Conservation (phyloP, 2,888 invertebrate species). For the Tenodera sinensis region DNA sequence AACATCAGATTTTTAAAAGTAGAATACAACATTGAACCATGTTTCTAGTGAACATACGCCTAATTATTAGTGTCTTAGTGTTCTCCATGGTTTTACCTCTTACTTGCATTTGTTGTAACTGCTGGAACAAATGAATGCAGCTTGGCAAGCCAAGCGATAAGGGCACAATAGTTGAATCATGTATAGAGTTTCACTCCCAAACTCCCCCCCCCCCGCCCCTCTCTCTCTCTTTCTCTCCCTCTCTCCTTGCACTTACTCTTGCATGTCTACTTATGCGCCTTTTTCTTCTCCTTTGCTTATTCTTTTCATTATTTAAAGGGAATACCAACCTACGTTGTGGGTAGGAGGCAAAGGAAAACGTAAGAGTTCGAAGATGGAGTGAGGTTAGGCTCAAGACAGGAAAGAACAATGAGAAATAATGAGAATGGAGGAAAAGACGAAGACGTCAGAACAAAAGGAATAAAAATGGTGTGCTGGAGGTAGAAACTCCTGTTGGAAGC, state of each 20-base stretch:
- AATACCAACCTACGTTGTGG: background rate
- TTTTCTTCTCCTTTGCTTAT: background rate
- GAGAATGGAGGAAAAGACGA: background rate
- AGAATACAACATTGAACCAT: too few species aligned
- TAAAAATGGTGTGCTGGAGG: slow-evolving; percentile 8
- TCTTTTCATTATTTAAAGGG: background rate
- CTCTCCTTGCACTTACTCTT: too few species aligned
- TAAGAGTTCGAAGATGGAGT: background rate
- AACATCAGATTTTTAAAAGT: too few species aligned
- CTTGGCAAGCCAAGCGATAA: background rate
- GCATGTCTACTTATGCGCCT: background rate
- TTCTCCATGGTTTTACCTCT: background rate
- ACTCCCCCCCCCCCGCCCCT: too few species aligned
- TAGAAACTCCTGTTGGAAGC: background rate
- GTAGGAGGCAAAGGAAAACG: background rate
- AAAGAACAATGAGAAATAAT: background rate
- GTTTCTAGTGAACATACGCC: too few species aligned
- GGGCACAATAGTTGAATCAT: background rate
- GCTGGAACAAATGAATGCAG: background rate
- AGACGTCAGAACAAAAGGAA: slow-evolving; percentile 13
- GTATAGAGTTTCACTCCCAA: too few species aligned
- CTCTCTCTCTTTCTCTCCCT: too few species aligned
- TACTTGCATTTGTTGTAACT: background rate
- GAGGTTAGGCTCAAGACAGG: background rate
- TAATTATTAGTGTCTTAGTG: too few species aligned